A percentile compares a stretch with the other conserved stretches of the same genome.
These are phyloP conservation scores for Ladona fulva DNA, from an alignment of 1,140 invertebrate genomes.

Conservation along the genomic window DNA sequence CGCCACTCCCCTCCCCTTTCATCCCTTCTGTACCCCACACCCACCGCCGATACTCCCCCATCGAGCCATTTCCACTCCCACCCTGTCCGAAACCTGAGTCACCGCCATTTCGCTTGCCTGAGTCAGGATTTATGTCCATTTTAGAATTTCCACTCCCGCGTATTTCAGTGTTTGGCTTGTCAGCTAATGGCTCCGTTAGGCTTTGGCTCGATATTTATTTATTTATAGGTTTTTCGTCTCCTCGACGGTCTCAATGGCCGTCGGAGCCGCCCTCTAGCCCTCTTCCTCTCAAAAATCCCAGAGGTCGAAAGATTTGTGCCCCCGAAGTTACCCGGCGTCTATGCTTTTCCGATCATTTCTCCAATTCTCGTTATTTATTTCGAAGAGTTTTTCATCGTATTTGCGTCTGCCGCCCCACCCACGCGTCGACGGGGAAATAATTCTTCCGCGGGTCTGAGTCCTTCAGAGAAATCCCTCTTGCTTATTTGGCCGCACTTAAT, in stretches of 20 bases:
- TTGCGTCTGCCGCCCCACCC: no score
- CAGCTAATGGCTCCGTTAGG: background rate
- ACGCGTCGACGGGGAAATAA: no score
- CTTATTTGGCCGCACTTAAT: no score
- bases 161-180: background rate
- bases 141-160: background rate
- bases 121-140: constrained; percentile 9
- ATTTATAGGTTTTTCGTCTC: background rate
- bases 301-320: constrained; percentile 3
- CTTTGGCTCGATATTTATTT: background rate
- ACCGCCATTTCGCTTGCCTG: background rate
- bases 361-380: constrained; percentile 6
- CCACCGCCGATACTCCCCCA: background rate
- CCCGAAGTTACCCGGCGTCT: background rate
- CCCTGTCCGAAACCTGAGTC: background rate
- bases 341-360: background rate
- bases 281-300: background rate
- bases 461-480: no score
- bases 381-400: background rate
- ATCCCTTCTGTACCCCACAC: background rate
- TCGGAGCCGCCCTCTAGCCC: background rate
- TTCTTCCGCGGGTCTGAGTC: no score
- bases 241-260: background rate
- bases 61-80: background rate
- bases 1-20: background rate